Evolutionary conservation across 2,888 invertebrate species (phyloP), one percentile per base, ranked within the genome.

Genomic region (Leistus spinibarbis): DNA sequence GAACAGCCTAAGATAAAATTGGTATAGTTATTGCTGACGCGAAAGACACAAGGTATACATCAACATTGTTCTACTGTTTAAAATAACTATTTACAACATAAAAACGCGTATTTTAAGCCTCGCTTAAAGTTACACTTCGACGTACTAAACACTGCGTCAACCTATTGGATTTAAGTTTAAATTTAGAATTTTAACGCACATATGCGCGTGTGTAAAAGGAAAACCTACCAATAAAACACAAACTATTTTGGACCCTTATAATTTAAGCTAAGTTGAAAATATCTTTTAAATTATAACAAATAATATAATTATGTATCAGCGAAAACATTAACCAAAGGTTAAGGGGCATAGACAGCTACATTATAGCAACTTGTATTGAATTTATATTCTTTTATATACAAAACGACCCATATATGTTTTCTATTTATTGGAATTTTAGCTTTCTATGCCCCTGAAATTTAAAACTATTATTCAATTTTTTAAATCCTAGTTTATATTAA

Each of bases 171-270:
- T 10, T 57, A 10, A n/a, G 19, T 56, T 56, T 56, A 53, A 10
- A 19, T 74, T 74, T 75, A 75, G 75, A 75, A 75, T 75, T 64
- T 75, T 16, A 69, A 75, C 75, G 75, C 75, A 75, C 27, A 75
- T 75, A 63, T 69, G 1, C 16, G 17, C 16, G 56, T 16, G 56
- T 16, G 56, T 19, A 54, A 67, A 24, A 75, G 3, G 20, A 40
- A 13, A 2, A 60, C 9, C 17, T 16, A 60, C 19, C n/a, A 40
- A 40, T 40, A 7, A 10, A 13, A 40, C 40, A 40, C 40, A 40
- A 40, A 40, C 40, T 64, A 64, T 64, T 23, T 27, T 64, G 27
- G 64, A 64, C 64, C 23, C 64, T 27, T 64, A 64, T 62, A 64
- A 60, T 60, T 7, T 64, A 64, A 17, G 23, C 64, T 64, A 64